A percentile compares a stretch with the other conserved stretches of the same genome.
These are phyloP conservation scores for Euclidia mi DNA, from an alignment of 2,888 invertebrate genomes.

Conservation along the genomic window DNA sequence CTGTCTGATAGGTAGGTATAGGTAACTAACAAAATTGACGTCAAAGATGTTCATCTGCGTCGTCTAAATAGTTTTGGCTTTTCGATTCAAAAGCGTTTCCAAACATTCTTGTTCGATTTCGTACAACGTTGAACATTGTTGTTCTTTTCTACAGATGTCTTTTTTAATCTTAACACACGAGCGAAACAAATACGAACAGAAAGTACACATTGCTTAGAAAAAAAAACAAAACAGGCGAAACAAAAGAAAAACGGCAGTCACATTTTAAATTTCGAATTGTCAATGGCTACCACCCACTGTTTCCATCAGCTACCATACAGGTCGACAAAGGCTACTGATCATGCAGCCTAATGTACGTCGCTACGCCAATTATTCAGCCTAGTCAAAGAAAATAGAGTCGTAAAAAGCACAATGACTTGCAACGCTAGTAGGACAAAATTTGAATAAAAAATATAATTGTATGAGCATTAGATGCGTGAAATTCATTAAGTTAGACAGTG, in stretches of 20 bases:
- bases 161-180: no score
- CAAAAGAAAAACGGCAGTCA: constrained; percentile 18
- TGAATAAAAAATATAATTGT: constrained; percentile 64
- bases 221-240: constrained; percentile 1
- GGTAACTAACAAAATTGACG: no score
- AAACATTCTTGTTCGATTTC: no score
- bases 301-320: constrained; percentile 49
- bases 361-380: constrained; percentile 62
- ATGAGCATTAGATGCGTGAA: constrained; percentile 74
- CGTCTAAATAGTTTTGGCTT: no score
- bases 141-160: no score
- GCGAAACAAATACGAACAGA: no score
- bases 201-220: constrained; percentile 8
- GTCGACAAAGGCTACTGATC: constrained; percentile 46
- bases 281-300: constrained; percentile 44
- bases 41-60: no score
- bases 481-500: constrained; percentile 76
- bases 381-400: constrained; percentile 57
- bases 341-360: constrained; percentile 54
- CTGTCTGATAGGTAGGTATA: no score
- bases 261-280: constrained; percentile 40
- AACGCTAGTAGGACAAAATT: constrained; percentile 64
- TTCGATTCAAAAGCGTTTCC: no score
- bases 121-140: no score
- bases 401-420: constrained; percentile 71